These are phyloP conservation scores for Sarcophaga caerulescens DNA, from an alignment of 2,888 invertebrate species.

Conservation along the genomic window DNA sequence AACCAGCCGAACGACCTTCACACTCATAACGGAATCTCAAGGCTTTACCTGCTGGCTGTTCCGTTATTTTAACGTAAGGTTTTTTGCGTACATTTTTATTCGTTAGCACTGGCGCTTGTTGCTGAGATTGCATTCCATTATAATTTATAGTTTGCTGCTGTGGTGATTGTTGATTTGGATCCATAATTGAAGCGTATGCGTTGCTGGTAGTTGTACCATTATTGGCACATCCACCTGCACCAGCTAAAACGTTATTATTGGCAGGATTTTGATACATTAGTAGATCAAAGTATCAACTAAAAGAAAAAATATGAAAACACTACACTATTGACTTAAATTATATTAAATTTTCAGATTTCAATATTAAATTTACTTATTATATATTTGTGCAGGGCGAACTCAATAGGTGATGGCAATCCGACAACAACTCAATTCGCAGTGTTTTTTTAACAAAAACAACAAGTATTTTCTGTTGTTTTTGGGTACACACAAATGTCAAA, in stretches of 20 bases:
- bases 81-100: constrained; percentile 77
- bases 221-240: constrained; percentile 69
- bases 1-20: constrained; percentile 97
- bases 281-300: constrained; percentile 86
- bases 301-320: constrained; percentile 65
- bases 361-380: no score
- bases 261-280: constrained; percentile 77
- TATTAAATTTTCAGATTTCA: no score
- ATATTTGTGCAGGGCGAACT: no score
- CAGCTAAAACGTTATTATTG: constrained; percentile 50
- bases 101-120: constrained; percentile 62
- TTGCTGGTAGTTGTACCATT: constrained; percentile 76
- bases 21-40: constrained; percentile 96
- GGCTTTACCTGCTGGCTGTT: constrained; percentile 96
- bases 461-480: no score
- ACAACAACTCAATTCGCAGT: no score
- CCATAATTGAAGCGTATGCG: constrained; percentile 75
- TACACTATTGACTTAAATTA: background rate
- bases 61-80: constrained; percentile 89
- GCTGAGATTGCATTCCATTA: constrained; percentile 72
- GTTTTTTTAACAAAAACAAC: no score
- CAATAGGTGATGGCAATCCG: no score
- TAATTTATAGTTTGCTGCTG: constrained; percentile 72
- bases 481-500: no score
- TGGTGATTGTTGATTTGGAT: constrained; percentile 74